Evolutionary conservation across 2,888 invertebrate genomes (phyloP).

Genomic region (Hydraecia micacea): DNA sequence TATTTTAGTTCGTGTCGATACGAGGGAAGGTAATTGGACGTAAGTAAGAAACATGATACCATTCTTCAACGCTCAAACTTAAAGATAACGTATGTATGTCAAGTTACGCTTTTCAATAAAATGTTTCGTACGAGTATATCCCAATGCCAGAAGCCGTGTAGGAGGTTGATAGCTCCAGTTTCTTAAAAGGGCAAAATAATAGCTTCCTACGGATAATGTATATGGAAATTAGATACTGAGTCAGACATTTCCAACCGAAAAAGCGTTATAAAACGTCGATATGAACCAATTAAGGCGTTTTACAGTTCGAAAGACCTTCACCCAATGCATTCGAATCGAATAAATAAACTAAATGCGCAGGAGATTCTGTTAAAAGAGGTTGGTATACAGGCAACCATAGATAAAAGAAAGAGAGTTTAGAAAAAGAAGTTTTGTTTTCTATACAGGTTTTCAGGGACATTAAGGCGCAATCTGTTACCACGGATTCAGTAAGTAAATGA

Average conservation of each 20-base stretch:
- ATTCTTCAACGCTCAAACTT: not conserved
- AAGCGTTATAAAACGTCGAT: conserved; percentile 24
- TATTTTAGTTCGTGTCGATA: not conserved
- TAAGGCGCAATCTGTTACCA: no score
- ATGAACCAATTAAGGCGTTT: conserved; percentile 31
- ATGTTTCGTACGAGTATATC: not conserved
- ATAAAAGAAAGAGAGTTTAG: no score
- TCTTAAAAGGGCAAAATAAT: conserved; percentile 36
- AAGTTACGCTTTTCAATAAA: conserved; percentile 18
- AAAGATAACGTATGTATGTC: conserved; percentile 30
- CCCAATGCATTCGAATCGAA: conserved; percentile 19
- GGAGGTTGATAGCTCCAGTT: conserved; percentile 32
- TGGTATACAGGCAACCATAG: not conserved
- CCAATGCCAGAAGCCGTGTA: conserved; percentile 26
- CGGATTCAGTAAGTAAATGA: no score
- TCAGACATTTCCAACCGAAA: conserved; percentile 31
- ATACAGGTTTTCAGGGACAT: not conserved
- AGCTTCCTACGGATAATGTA: conserved; percentile 28
- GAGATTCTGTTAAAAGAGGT: conserved; percentile 1
- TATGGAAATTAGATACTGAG: conserved; percentile 41
- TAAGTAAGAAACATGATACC: not conserved
- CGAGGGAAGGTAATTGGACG: not conserved
- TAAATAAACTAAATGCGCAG: conserved; percentile 19
- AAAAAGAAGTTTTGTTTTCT: not conserved
- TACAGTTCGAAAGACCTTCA: conserved; percentile 45